Evolutionary conservation across 2,113 vertebrate species (phyloP).

Genomic region (Oncorhynchus nerka): DNA sequence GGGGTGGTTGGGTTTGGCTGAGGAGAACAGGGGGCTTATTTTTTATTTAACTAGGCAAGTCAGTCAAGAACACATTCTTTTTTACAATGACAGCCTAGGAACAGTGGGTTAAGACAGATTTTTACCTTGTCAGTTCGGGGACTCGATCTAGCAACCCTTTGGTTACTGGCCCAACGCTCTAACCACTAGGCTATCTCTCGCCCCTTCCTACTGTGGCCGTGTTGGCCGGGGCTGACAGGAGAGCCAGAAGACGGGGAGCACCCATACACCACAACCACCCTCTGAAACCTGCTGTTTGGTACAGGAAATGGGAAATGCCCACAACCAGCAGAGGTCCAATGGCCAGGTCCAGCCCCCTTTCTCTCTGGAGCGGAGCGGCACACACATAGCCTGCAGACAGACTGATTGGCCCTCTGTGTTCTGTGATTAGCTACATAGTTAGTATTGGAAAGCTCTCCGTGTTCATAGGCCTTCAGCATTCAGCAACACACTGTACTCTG

Average conservation of each 20-base stretch:
- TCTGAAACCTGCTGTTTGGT: constrained; percentile 36
- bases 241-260: constrained; percentile 21
- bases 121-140: no score
- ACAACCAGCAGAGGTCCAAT: constrained; percentile 30
- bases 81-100: no score
- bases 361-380: constrained; percentile 25
- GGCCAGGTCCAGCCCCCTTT: not conserved
- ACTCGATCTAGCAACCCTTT: no score
- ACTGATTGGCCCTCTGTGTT: constrained; percentile 61
- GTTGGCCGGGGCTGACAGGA: constrained; percentile 8
- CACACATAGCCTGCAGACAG: constrained; percentile 50
- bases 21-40: constrained; percentile 5
- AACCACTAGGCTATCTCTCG: not conserved
- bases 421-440: constrained; percentile 54
- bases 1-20: constrained; percentile 28
- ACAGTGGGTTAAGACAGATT: no score
- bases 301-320: constrained; percentile 36
- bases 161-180: no score
- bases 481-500: not conserved
- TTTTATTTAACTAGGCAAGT: not conserved
- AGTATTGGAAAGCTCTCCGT: constrained; percentile 42
- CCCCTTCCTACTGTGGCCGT: constrained; percentile 35
- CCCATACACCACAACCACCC: not conserved
- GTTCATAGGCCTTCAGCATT: constrained; percentile 17
- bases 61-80: no score